A percentile compares a stretch with the other conserved stretches of the same genome.
These are phyloP conservation scores for Chrysaora quinquecirrha DNA, from an alignment of 30 jellyfish, hydroid and myxozoan species.

Conservation along the genomic window DNA sequence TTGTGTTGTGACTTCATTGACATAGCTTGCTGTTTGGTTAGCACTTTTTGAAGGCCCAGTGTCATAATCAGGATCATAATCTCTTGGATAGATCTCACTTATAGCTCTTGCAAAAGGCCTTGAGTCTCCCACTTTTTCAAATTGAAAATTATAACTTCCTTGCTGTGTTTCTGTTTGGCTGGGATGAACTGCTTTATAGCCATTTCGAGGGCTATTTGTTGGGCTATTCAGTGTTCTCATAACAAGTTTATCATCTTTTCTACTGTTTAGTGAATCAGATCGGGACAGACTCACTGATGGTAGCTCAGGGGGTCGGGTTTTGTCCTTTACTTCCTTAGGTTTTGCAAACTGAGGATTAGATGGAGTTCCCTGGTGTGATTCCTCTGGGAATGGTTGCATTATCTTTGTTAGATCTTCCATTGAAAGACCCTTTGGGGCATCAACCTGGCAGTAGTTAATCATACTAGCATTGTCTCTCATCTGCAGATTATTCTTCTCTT, in stretches of 20 bases:
- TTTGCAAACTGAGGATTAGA: neutral
- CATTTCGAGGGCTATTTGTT: constrained; percentile 4
- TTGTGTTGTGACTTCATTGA: neutral
- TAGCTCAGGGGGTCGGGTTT: neutral
- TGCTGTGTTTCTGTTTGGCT: constrained; percentile 47
- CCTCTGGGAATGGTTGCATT: constrained; percentile 46
- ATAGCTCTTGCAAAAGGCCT: constrained; percentile 28
- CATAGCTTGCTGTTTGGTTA: neutral
- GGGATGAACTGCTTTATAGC: constrained; percentile 2
- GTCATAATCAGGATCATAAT: constrained; percentile 76
- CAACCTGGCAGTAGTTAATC: constrained; percentile 85
- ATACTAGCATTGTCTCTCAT: constrained; percentile 89
- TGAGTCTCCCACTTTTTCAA: neutral
- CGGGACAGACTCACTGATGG: neutral
- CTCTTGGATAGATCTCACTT: constrained; percentile 85
- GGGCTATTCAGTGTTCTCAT: constrained; percentile 78
- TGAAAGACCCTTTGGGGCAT: constrained; percentile 64
- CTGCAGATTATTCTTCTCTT: constrained; percentile 60
- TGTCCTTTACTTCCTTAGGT: neutral
- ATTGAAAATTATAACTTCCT: constrained; percentile 17
- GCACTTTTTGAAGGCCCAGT: neutral
- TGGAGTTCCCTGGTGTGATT: constrained; percentile 8
- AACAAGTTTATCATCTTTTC: constrained; percentile 73
- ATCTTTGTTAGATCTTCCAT: constrained; percentile 63
- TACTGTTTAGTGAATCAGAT: constrained; percentile 18